Conservation (phyloP, 1,140 invertebrate species). For the Trichonephila inaurata region DNA sequence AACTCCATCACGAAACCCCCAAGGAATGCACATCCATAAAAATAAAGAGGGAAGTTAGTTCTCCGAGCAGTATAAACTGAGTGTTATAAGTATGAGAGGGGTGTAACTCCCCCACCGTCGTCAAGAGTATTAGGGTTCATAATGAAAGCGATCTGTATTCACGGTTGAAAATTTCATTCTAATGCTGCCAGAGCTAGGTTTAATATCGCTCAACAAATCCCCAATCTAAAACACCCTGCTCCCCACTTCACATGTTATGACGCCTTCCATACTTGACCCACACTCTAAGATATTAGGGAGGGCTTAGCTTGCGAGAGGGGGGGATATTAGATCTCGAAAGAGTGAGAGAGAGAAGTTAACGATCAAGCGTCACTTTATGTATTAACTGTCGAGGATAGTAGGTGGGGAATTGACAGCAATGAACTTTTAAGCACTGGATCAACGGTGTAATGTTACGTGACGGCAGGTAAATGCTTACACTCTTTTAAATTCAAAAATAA, state of each 20-base stretch:
- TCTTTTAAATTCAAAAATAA: background rate
- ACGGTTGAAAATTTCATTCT: slow-evolving; percentile 56
- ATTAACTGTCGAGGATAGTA: slow-evolving; percentile 34
- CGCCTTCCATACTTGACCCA: slow-evolving; percentile 40
- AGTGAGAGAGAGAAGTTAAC: slow-evolving; percentile 4
- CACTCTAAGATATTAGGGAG: slow-evolving; percentile 23
- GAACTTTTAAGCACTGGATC: slow-evolving; percentile 7
- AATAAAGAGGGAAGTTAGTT: slow-evolving; percentile 35
- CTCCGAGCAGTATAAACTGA: background rate
- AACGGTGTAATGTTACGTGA: background rate
- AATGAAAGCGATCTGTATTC: slow-evolving; percentile 62
- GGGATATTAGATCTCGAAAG: background rate
- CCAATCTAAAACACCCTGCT: slow-evolving; percentile 19
- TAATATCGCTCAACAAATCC: slow-evolving; percentile 59
- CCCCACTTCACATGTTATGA: slow-evolving; percentile 11
- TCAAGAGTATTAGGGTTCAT: slow-evolving; percentile 32
- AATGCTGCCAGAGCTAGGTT: slow-evolving; percentile 32
- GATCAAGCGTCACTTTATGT: slow-evolving; percentile 42
- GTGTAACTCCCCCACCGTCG: background rate
- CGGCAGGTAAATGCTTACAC: slow-evolving; percentile 2
- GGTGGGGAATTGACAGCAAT: slow-evolving; percentile 42
- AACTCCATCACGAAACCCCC: slow-evolving; percentile 34
- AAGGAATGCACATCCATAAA: slow-evolving; percentile 48
- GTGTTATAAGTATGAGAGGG: slow-evolving; percentile 21
- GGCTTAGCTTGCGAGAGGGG: background rate